Evolutionary conservation across 2,113 vertebrate species (phyloP).

Genomic region (Spea bombifrons): DNA sequence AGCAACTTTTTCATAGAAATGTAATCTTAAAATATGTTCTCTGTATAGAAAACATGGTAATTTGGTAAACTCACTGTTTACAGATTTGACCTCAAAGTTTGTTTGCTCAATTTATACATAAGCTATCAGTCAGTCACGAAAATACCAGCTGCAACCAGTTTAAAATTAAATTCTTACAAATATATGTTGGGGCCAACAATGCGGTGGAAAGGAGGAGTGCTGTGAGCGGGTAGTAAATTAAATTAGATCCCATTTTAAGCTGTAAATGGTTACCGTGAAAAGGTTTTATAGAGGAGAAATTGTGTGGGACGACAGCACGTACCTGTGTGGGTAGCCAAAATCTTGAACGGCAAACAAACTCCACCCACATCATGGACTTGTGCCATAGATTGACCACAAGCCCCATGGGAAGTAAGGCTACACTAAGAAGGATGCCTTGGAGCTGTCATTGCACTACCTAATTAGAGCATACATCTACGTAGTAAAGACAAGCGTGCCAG

Average conservation of each 20-base stretch:
- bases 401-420: conserved; percentile 65
- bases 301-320: conserved; percentile 71
- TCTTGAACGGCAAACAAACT: conserved; percentile 67
- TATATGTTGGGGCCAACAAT: conserved; percentile 61
- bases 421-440: conserved; percentile 70
- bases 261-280: conserved; percentile 63
- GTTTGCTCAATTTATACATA: conserved; percentile 53
- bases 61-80: conserved; percentile 37
- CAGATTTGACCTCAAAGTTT: conserved; percentile 46
- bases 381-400: conserved; percentile 67
- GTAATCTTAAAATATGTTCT: conserved; percentile 16
- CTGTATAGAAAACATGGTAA: conserved; percentile 16
- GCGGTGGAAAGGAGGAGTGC: conserved; percentile 60
- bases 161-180: conserved; percentile 74
- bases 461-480: conserved; percentile 54
- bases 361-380: conserved; percentile 67
- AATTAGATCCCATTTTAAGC: conserved; percentile 63
- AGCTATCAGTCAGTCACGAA: conserved; percentile 41
- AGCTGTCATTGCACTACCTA: conserved; percentile 66
- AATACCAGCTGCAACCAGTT: conserved; percentile 62
- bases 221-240: conserved; percentile 71
- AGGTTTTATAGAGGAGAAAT: conserved; percentile 67
- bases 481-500: conserved; percentile 59
- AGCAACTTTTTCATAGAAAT: conserved; percentile 5
- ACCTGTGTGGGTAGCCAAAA: conserved; percentile 69